Base-by-base conservation (phyloP, 1,140 invertebrate species). In the Drosophila eugracilis region DNA sequence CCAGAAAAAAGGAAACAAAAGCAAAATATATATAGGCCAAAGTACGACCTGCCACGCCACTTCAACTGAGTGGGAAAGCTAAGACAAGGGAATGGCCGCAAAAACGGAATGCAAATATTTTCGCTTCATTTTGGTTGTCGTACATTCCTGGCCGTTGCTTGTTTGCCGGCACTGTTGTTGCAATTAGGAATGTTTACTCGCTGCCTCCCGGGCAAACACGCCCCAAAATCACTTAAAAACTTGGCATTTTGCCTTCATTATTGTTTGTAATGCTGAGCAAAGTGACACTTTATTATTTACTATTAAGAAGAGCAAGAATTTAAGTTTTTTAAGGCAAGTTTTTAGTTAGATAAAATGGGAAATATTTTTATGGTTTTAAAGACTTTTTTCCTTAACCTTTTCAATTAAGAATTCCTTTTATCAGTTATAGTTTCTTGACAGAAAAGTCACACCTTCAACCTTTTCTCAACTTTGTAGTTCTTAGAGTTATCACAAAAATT, bases 21-120 rank as follows among this genome's bases (percentile, higher is more conserved):
- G 53, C 57, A 54, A 49, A 73, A 19, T 39, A 62, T 73, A 62
- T 62, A 62, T 71, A 32, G 48, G 57, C 28, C 26, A 45, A 47
- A 73, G 70, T 36, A 48, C 36, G 48, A 36, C 28, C 69, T 41
- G 34, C 44, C 42, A 42, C 39, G 39, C 58, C 45, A 22, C 37
- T 15, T 62, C 49, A 34, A 41, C 36, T n/a, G 6, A 37, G 4
- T 15, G 14, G 1, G 7, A 14, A 9, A 12, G 30, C 30, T 39
- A 24, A 32, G 37, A 54, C 45, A 65, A 26, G 34, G 24, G 28
- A 52, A 74, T 52, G 28, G 24, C 26, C 26, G 42, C 44, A 72
- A 60, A 72, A 62, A 47, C 41, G 52, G 50, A 74, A 75, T 75
- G 72, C 52, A 75, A 75, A 75, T 75, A 75, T 75, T 75, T 75